These are phyloP conservation scores for Mellilla xanthometata DNA, from an alignment of 2,888 invertebrate genomes.

Conservation along the genomic window DNA sequence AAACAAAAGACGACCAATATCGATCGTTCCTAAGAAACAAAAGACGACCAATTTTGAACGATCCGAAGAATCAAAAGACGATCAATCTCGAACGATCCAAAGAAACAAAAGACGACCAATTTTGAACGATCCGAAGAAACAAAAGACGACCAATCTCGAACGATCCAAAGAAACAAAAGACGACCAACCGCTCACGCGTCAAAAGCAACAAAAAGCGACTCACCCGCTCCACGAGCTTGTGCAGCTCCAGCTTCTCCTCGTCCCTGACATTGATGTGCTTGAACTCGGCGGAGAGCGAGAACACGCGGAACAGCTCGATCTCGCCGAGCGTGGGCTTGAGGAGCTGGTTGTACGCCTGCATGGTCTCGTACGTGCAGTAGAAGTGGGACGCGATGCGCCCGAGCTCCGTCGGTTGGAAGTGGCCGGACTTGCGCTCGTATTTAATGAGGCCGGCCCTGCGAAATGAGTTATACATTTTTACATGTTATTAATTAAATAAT, in stretches of 20 bases:
- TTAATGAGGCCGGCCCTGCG: constrained; percentile 94
- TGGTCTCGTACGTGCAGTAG: constrained; percentile 98
- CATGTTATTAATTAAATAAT: too few species aligned
- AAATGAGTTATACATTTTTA: too few species aligned
- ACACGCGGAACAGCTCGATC: constrained; percentile 98
- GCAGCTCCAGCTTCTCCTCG: constrained; percentile 98
- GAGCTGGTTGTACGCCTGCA: constrained; percentile 97
- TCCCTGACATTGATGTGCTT: constrained; percentile 95
- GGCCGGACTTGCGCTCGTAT: constrained; percentile 97
- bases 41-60: too few species aligned
- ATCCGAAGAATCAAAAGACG: too few species aligned
- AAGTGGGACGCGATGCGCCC: constrained; percentile 99
- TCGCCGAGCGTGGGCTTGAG: constrained; percentile 98
- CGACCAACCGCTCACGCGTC: too few species aligned
- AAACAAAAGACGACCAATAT: too few species aligned
- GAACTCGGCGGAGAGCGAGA: constrained; percentile 98
- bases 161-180: too few species aligned
- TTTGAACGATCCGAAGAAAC: too few species aligned
- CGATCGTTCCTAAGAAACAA: too few species aligned
- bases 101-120: too few species aligned
- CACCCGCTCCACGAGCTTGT: constrained; percentile 91
- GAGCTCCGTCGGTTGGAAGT: constrained; percentile 94
- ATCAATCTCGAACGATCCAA: too few species aligned
- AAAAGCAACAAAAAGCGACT: constrained; percentile 24
- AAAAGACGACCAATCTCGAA: too few species aligned